Percentiles rank a stretch among this genome's conserved stretches.
These are phyloP conservation scores for Euleptes europaea DNA, from an alignment of 2,113 vertebrate genomes.

Conservation along the genomic window DNA sequence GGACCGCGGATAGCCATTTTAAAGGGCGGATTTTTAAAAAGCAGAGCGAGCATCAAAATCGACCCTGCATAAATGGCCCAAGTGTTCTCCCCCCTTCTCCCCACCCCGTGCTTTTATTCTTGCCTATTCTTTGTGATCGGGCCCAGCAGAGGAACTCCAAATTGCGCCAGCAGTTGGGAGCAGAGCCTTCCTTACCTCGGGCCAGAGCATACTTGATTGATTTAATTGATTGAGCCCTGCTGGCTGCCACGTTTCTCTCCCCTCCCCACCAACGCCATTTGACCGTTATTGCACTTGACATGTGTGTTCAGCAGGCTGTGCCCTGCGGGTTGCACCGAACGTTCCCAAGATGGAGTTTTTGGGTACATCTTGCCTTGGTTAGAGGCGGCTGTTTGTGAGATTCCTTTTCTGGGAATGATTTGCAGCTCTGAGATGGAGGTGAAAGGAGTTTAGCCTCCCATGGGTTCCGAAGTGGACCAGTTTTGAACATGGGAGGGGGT, in stretches of 20 bases:
- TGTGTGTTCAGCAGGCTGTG: background rate
- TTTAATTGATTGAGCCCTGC: background rate
- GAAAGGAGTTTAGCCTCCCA: slow-evolving; percentile 40
- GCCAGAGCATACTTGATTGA: background rate
- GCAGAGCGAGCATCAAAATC: no score
- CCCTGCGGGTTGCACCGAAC: background rate
- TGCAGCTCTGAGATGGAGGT: background rate
- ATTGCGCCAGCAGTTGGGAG: no score
- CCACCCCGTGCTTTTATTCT: no score
- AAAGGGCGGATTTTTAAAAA: no score
- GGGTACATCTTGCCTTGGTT: background rate
- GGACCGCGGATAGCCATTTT: no score
- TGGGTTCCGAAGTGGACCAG: slow-evolving; percentile 22
- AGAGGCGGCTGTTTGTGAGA: slow-evolving; percentile 3
- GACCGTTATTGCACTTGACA: background rate
- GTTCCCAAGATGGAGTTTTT: background rate
- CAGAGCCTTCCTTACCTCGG: background rate
- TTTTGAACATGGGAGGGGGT: background rate
- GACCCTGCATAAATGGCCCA: no score
- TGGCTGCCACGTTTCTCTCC: background rate
- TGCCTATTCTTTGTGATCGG: no score
- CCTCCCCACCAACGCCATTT: background rate
- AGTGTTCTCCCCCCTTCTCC: no score
- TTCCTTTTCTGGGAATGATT: slow-evolving; percentile 48
- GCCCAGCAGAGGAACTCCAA: no score